Evolutionary conservation across 2,888 invertebrate genomes (phyloP).

Genomic region (Selenia dentaria): DNA sequence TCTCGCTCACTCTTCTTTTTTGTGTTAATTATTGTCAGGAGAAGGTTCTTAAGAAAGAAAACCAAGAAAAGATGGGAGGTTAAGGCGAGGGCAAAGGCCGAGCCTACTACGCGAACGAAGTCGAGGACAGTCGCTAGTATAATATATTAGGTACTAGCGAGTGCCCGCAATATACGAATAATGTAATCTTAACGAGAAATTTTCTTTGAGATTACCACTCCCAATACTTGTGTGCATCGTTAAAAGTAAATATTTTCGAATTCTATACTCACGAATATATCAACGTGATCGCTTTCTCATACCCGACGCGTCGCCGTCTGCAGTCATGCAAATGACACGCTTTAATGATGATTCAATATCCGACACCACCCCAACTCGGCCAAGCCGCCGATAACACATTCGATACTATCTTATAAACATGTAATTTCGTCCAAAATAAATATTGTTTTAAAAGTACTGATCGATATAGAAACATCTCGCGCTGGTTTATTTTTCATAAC

Average conservation of each 20-base stretch:
- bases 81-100: too few relatives aligned
- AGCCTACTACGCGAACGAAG: too few relatives aligned
- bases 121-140: too few relatives aligned
- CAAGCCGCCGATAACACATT: background rate
- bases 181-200: too few relatives aligned
- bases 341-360: conserved; percentile 60
- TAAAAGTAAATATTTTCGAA: conserved; percentile 27
- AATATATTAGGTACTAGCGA: too few relatives aligned
- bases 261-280: conserved; percentile 28
- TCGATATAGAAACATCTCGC: conserved; percentile 27
- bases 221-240: conserved; percentile 17
- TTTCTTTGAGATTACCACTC: conserved; percentile 15
- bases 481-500: conserved; percentile 32
- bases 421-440: background rate
- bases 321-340: conserved; percentile 54
- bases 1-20: too few relatives aligned
- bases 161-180: too few relatives aligned
- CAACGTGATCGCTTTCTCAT: conserved; percentile 39
- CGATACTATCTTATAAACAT: too few relatives aligned
- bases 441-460: conserved; percentile 7
- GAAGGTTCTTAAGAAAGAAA: too few relatives aligned
- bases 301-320: conserved; percentile 24
- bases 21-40: too few relatives aligned
- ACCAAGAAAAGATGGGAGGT: too few relatives aligned
- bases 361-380: conserved; percentile 3